Conservation (phyloP, 30 jellyfish, hydroid and myxozoan genomes). For the Pseudorhiza aurosa region DNA sequence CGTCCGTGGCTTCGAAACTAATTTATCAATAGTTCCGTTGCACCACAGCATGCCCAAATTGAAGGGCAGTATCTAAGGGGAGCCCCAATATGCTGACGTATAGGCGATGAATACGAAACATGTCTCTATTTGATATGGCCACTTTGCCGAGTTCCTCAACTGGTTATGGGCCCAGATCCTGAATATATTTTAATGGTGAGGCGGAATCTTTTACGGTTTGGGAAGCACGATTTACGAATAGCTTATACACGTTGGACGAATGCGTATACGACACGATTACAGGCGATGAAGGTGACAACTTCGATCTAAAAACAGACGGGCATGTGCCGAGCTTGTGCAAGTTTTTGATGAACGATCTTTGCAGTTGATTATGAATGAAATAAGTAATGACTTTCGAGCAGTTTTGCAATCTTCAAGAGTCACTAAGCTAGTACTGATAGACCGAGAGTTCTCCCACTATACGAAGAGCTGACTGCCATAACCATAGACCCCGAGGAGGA, state of each 20-base stretch:
- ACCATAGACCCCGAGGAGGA: background rate
- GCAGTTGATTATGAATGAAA: background rate
- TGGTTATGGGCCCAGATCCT: constrained; percentile 74
- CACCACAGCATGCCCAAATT: too few species aligned
- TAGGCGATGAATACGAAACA: too few species aligned
- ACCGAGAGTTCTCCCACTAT: constrained; percentile 20
- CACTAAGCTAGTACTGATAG: constrained; percentile 14
- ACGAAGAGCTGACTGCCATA: constrained; percentile 10
- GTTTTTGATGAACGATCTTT: constrained; percentile 12
- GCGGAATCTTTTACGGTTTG: constrained; percentile 37
- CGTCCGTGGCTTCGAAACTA: too few species aligned
- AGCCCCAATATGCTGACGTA: too few species aligned
- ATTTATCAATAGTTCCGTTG: too few species aligned
- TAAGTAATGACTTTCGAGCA: constrained; percentile 5
- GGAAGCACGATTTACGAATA: constrained; percentile 60
- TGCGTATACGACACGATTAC: constrained; percentile 21
- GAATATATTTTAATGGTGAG: constrained; percentile 35
- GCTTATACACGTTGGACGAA: constrained; percentile 7
- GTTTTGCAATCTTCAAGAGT: background rate
- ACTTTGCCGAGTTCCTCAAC: background rate
- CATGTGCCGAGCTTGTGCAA: constrained; percentile 19
- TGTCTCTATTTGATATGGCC: too few species aligned
- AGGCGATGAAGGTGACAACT: background rate
- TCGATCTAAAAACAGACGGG: constrained; percentile 4
- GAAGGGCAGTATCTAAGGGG: too few species aligned